A percentile compares a stretch with the other conserved stretches of the same genome.
Evolutionary conservation across 2,888 invertebrate species (phyloP).

Genomic region (Calliopum simillimum): DNA sequence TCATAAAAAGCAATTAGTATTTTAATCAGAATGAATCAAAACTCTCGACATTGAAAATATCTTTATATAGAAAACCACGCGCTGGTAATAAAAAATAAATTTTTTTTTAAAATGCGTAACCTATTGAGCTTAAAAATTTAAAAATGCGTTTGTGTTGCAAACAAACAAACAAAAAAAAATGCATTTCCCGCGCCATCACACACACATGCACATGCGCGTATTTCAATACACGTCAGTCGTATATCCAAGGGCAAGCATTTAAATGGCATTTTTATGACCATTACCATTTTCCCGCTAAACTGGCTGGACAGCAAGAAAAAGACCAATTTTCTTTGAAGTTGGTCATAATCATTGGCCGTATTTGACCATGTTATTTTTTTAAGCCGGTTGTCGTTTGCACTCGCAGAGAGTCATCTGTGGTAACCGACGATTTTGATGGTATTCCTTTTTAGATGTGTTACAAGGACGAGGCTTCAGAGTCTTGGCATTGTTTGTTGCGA

Average conservation of each 20-base stretch:
- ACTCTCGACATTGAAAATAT: no score
- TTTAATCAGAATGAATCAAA: no score
- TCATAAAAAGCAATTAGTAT: no score
- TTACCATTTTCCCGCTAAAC: neutral
- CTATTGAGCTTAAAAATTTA: no score
- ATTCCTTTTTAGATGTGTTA: conserved; percentile 27
- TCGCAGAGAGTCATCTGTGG: neutral
- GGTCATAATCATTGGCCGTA: neutral
- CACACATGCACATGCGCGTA: neutral
- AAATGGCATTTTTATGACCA: neutral
- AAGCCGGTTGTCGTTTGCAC: neutral
- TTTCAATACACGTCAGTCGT: neutral
- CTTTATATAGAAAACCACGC: no score
- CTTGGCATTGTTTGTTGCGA: neutral
- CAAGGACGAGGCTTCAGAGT: conserved; percentile 20
- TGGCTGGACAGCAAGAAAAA: neutral
- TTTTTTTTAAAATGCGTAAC: no score
- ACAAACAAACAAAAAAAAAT: neutral
- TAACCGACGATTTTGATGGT: neutral
- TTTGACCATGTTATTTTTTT: neutral
- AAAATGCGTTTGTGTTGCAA: neutral
- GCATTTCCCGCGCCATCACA: neutral
- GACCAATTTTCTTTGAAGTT: neutral
- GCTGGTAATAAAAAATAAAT: no score
- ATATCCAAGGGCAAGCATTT: neutral